phyloP scores from a whole-genome alignment of 2,113 vertebrate species.

The Chunga burmeisteri region DNA sequence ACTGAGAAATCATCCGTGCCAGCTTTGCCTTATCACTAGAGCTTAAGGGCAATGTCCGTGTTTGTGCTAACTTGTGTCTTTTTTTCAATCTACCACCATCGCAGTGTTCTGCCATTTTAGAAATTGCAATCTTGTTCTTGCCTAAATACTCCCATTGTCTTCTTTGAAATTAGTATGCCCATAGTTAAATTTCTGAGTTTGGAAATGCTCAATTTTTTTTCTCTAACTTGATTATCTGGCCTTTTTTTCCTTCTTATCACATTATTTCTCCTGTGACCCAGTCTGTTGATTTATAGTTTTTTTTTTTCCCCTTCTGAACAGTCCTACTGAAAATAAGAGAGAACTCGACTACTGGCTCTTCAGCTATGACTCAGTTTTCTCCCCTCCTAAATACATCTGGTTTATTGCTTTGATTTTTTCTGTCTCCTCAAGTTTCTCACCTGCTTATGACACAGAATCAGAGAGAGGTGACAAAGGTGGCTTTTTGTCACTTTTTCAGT shows the following conservation, averaged over 20 bases:
- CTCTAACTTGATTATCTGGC: not conserved
- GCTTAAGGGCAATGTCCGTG: not conserved
- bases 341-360: not conserved
- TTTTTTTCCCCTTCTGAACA: not conserved
- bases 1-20: not conserved
- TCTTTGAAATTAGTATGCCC: not conserved
- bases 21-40: not conserved
- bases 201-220: not conserved
- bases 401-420: not conserved
- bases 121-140: not conserved
- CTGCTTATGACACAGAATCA: not conserved
- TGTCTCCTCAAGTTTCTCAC: not conserved
- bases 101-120: not conserved
- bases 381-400: not conserved
- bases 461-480: not conserved
- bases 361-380: slow-evolving; percentile 24
- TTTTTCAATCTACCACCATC: not conserved
- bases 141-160: not conserved
- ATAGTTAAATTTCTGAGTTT: not conserved
- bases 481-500: not conserved
- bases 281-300: not conserved
- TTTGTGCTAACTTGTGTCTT: not conserved
- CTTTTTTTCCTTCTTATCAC: not conserved
- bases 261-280: not conserved
- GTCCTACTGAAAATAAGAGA: not conserved